Conservation (phyloP, 2,797 vertebrate species). For the Anabacerthia variegaticeps region DNA sequence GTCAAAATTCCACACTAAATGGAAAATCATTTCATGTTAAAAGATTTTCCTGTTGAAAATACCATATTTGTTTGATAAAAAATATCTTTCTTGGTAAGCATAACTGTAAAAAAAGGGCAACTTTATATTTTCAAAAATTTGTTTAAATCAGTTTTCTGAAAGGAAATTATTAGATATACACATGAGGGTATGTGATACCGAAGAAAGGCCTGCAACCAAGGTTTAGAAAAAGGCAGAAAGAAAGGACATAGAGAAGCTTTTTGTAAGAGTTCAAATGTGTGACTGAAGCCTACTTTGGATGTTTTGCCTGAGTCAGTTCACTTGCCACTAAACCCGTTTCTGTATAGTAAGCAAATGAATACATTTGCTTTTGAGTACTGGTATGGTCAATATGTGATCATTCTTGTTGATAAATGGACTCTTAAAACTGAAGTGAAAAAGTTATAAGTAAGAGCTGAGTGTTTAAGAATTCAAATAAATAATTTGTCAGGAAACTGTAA, state of each 20-base stretch:
- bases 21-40: neutral
- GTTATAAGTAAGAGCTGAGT: constrained; percentile 29
- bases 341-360: neutral
- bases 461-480: constrained; percentile 61
- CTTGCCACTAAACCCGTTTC: constrained; percentile 9
- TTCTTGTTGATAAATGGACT: constrained; percentile 55
- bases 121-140: neutral
- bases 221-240: neutral
- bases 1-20: neutral
- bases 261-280: neutral
- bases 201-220: neutral
- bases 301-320: constrained; percentile 15
- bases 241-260: neutral
- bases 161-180: neutral
- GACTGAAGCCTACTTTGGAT: neutral
- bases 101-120: neutral
- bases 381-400: constrained; percentile 22
- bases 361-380: constrained; percentile 23
- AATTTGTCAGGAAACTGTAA: constrained; percentile 50
- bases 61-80: neutral
- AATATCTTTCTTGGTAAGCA: neutral
- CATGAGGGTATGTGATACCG: fast-evolving
- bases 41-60: neutral
- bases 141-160: neutral
- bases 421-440: constrained; percentile 58